These are phyloP conservation scores for Spinus pinus DNA, from an alignment of 2,797 vertebrate genomes.

Conservation along the genomic window DNA sequence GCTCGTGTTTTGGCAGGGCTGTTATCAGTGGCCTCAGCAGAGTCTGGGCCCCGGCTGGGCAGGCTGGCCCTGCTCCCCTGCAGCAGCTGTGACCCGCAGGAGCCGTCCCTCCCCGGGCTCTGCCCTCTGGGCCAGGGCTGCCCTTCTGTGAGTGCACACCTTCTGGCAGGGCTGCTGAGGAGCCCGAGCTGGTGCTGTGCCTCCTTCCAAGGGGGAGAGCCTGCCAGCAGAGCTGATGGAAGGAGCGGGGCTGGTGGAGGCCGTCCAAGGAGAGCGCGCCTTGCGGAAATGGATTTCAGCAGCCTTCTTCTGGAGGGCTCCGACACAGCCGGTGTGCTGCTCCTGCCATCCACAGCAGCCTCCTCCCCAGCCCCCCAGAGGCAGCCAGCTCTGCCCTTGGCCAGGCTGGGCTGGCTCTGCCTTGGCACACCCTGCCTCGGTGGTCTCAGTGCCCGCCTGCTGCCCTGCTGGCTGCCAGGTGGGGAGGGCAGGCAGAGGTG, in stretches of 20 bases:
- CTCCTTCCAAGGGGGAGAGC: conserved; percentile 51
- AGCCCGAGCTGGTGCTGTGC: conserved; percentile 49
- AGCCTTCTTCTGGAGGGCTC: conserved; percentile 64
- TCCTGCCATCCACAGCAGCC: not conserved
- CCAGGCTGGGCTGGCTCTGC: conserved; percentile 56
- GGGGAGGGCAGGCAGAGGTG: not conserved
- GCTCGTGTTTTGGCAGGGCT: conserved; percentile 40
- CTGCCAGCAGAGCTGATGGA: conserved; percentile 64
- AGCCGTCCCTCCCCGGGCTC: conserved; percentile 8
- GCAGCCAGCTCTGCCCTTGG: conserved; percentile 52
- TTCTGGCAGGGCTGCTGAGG: conserved; percentile 39
- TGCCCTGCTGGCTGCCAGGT: not conserved
- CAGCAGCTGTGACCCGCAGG: not conserved
- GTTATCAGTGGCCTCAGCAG: conserved; percentile 59
- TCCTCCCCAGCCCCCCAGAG: not conserved
- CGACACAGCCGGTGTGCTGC: conserved; percentile 65
- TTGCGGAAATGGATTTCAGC: conserved; percentile 66
- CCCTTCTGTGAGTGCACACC: not conserved
- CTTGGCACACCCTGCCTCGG: conserved; percentile 8
- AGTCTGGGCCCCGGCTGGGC: conserved; percentile 19
- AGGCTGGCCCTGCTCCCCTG: not conserved
- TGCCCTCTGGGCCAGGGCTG: not conserved
- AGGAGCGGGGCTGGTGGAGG: conserved; percentile 66
- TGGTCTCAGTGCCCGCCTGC: not conserved
- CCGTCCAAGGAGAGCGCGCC: conserved; percentile 61